A percentile compares a stretch with the other conserved stretches of the same genome.
phyloP scores from a whole-genome alignment of 1,140 invertebrate species.

The Babylonia areolata region DNA sequence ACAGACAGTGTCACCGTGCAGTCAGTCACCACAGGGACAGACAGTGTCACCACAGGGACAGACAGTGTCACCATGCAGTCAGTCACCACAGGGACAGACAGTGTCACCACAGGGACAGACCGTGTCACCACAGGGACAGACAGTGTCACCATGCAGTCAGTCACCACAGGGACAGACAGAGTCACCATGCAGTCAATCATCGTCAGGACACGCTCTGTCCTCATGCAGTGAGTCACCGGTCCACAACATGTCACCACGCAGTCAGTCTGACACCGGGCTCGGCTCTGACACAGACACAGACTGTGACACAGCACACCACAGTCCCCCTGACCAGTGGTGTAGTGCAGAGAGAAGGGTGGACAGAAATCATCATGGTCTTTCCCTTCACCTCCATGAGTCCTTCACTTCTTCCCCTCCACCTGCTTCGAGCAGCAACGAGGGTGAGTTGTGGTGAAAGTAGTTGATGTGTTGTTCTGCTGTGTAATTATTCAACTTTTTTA shows the following conservation, averaged over 20 bases:
- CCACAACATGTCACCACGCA: slow-evolving; percentile 17
- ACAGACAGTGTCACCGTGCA: not conserved
- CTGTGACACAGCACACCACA: not conserved
- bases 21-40: not conserved
- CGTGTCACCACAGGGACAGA: slow-evolving; percentile 4
- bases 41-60: not conserved
- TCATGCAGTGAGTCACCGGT: not conserved
- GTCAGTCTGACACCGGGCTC: slow-evolving; percentile 48
- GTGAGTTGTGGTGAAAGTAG: too few relatives aligned
- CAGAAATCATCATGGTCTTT: not conserved
- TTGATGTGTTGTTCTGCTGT: too few relatives aligned
- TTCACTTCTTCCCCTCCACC: not conserved
- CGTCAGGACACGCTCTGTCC: not conserved
- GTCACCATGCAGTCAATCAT: not conserved
- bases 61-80: too few relatives aligned
- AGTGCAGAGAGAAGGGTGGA: not conserved
- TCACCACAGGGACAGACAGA: not conserved
- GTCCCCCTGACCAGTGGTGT: not conserved
- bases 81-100: not conserved
- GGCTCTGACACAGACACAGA: slow-evolving; percentile 48
- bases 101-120: not conserved
- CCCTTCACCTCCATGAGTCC: not conserved
- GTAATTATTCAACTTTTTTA: too few relatives aligned
- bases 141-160: not conserved
- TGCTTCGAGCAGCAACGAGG: too few relatives aligned